Base-by-base conservation (phyloP, 2,797 vertebrate genomes). In the Hydrocynus forskahlii region DNA sequence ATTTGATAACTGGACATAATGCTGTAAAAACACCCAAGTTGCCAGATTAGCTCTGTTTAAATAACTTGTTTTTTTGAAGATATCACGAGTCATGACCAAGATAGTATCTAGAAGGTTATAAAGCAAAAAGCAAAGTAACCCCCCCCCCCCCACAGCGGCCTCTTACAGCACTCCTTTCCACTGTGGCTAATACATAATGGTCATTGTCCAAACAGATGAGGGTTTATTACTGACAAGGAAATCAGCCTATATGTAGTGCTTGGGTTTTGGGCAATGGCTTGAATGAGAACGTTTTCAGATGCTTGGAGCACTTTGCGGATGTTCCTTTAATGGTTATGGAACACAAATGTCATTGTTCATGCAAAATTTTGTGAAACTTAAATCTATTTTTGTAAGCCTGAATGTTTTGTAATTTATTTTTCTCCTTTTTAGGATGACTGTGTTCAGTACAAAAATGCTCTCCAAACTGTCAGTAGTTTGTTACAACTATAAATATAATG, bases 361-460 rank as follows among this genome's bases (percentile, higher is more conserved):
- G 23, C 63, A 67, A 66, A 16, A 23, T 67, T 81, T 78, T 73
- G 45, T 66, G 25, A 40, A 70, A 68, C 48, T 50, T 7, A 66
- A n/a, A 7, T 64, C 69, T 81, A 81, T 81, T 82, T 78, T 82
- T 82, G 38, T 68, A 82, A 25, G n/a, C 48, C 40, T 50, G 43
- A 76, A 63, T 19, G 16, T 62, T 75, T 75, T 69, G 17, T 75
- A 81, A 81, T 76, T 81, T 69, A 81, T 81, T 81, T 80, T 67
- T 67, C 64, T 40, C 43, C 5, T 69, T 25, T 81, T 25, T 23
- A 74, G 63, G 67, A 54, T 35, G 16, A 48, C 40, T 29, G 5
- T 72, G 50, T 55, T 74, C 13, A 8, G 4, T 52, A 21, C 45
- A 50, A 25, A 69, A 35, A 19, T 35, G 63, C 71, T 48, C 9